Evolutionary conservation across 1,140 invertebrate genomes (phyloP), one percentile per base, ranked within the genome.

Genomic region (Drosophila obscura): DNA sequence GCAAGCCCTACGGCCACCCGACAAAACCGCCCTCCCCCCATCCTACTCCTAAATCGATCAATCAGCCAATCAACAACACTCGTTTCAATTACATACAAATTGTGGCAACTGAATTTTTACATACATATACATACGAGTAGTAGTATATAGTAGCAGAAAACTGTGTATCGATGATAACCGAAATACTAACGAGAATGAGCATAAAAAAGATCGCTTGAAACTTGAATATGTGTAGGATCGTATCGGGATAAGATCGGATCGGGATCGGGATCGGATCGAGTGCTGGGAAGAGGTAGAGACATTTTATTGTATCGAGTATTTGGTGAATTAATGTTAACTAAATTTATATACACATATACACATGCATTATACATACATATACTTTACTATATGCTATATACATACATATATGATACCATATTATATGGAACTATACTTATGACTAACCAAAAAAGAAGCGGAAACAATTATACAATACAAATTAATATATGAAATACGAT

Each of bases 271-370:
- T 22, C 4, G 13, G 31, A 16, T 7, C 16, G 19, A 31, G 31
- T 53, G 24, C 28, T 19, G 28, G 26, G 28, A 16, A 41, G 51
- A 57, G 19, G 19, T 19, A 19, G 52, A 58, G 67, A 69, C 63
- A 81, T 80, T 73, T 52, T 57, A 58, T 63, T 63, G 44, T 73
- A 66, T 39, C 48, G 41, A 67, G 49, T 62, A 58, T 74, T 69
- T 61, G 73, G 80, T 69, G 61, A 81, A 82, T 74, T 78, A 82
- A 84, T 84, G 80, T 84, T 84, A 85, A 85, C 81, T 84, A 84
- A 85, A 84, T 84, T 84, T 84, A 84, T 83, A 83, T 83, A 83
- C 59, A 80, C 76, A 80, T 84, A 84, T 73, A 83, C 80, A 81
- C 76, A 64, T 63, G 71, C 73, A 84, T 71, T 71, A 71, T 71